Evolutionary conservation across 2,113 vertebrate genomes (phyloP).

Genomic region (Cheilinus undulatus): DNA sequence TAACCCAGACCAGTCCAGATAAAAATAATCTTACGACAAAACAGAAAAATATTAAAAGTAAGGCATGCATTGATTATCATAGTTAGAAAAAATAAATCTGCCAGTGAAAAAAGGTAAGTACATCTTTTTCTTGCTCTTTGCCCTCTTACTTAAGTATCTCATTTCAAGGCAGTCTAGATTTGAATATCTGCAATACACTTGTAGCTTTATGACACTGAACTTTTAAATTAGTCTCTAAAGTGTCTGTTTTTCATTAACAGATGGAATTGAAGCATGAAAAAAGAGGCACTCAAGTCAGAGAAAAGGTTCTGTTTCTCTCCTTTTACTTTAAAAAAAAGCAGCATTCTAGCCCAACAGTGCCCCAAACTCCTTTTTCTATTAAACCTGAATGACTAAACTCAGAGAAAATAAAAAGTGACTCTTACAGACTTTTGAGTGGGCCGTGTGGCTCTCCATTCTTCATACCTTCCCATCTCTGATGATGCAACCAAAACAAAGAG

Average conservation of each 20-base stretch:
- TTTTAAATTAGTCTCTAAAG: not conserved
- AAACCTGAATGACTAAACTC: conserved; percentile 31
- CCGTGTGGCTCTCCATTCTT: conserved; percentile 20
- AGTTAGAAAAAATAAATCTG: no score
- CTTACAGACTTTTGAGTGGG: conserved; percentile 16
- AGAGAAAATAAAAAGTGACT: conserved; percentile 19
- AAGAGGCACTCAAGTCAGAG: not conserved
- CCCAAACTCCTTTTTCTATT: not conserved
- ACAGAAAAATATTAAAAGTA: no score
- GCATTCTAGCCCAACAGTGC: not conserved
- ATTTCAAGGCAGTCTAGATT: no score
- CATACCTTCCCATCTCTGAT: conserved; percentile 27
- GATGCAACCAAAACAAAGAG: conserved; percentile 11
- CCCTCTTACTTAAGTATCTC: no score
- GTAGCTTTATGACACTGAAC: not conserved
- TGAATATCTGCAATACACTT: no score
- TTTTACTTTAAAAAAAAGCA: not conserved
- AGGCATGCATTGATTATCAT: no score
- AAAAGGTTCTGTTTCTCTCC: not conserved
- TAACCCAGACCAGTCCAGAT: no score
- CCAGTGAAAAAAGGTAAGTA: no score
- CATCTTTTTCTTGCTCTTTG: no score
- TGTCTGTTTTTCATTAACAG: not conserved
- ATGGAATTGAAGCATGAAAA: not conserved
- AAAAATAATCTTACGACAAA: no score